Evolutionary conservation across 2,797 vertebrate genomes (phyloP).

Genomic region (Epinephelus coioides): DNA sequence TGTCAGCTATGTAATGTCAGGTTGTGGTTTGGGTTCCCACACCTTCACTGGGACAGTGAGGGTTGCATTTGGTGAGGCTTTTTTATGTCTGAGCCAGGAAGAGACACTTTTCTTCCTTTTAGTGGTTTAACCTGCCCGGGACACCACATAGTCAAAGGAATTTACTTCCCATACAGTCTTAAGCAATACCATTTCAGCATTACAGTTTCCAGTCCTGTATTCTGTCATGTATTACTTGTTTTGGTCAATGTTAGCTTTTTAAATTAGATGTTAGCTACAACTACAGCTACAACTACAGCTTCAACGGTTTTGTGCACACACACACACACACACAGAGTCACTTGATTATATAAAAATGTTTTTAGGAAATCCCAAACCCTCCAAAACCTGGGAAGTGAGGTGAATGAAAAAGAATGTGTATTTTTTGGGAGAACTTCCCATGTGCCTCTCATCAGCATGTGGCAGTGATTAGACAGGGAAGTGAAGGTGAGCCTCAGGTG

Average conservation of each 20-base stretch:
- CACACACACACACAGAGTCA: slow-evolving; percentile 26
- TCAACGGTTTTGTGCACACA: slow-evolving; percentile 15
- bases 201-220: slow-evolving; percentile 23
- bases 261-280: slow-evolving; percentile 27
- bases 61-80: slow-evolving; percentile 55
- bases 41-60: slow-evolving; percentile 63
- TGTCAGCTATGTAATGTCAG: slow-evolving; percentile 70
- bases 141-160: slow-evolving; percentile 23
- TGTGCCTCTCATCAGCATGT: slow-evolving; percentile 73
- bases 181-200: slow-evolving; percentile 2
- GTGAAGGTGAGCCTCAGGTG: slow-evolving; percentile 79
- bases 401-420: slow-evolving; percentile 56
- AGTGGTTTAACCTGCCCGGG: slow-evolving; percentile 48
- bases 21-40: slow-evolving; percentile 72
- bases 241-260: slow-evolving; percentile 24
- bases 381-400: slow-evolving; percentile 45
- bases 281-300: slow-evolving; percentile 2
- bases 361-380: slow-evolving; percentile 41
- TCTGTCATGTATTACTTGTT: slow-evolving; percentile 3
- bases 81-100: slow-evolving; percentile 43
- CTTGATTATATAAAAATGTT: slow-evolving; percentile 40
- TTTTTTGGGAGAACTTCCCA: slow-evolving; percentile 47
- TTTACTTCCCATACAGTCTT: slow-evolving; percentile 25
- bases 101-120: slow-evolving; percentile 48
- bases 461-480: slow-evolving; percentile 76